Conservation (phyloP, 2,797 vertebrate species). For the Salmo trutta region DNA sequence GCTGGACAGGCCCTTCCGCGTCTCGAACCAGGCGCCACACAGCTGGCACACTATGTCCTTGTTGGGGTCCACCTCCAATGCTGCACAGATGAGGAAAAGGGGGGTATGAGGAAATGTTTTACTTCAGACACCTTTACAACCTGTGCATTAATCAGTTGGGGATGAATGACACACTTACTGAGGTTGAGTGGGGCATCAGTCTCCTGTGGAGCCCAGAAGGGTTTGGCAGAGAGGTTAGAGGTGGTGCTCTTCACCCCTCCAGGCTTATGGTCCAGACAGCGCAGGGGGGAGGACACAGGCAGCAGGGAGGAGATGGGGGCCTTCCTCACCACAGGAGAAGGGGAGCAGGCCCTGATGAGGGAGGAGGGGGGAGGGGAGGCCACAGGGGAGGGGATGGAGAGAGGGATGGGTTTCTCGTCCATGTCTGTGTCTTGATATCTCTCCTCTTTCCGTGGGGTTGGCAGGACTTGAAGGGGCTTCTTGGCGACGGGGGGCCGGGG, state of each 20-base stretch:
- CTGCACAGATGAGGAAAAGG: slow-evolving; percentile 54
- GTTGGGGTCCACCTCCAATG: slow-evolving; percentile 85
- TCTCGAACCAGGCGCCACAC: slow-evolving; percentile 95
- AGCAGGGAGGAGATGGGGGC: slow-evolving; percentile 82
- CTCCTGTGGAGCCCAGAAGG: slow-evolving; percentile 89
- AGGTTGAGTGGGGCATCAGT: slow-evolving; percentile 93
- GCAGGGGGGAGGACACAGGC: slow-evolving; percentile 81
- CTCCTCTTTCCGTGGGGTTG: slow-evolving; percentile 49
- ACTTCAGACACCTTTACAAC: background rate
- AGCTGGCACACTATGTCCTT: slow-evolving; percentile 92
- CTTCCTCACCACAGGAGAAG: slow-evolving; percentile 86
- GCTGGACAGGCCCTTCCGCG: slow-evolving; percentile 91
- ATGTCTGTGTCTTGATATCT: slow-evolving; percentile 69
- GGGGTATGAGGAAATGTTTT: background rate
- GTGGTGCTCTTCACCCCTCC: slow-evolving; percentile 70
- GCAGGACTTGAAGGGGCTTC: slow-evolving; percentile 43
- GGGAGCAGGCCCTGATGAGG: slow-evolving; percentile 64
- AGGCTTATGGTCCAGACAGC: slow-evolving; percentile 82
- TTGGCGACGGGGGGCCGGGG: slow-evolving; percentile 62
- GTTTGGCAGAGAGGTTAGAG: slow-evolving; percentile 78
- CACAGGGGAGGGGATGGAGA: slow-evolving; percentile 67
- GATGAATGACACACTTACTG: slow-evolving; percentile 76
- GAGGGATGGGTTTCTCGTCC: slow-evolving; percentile 66
- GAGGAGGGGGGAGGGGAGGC: slow-evolving; percentile 63
- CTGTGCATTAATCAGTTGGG: background rate